These are phyloP conservation scores for Mesochorus sp. DNA, from an alignment of 2,888 invertebrate species.

Conservation along the genomic window DNA sequence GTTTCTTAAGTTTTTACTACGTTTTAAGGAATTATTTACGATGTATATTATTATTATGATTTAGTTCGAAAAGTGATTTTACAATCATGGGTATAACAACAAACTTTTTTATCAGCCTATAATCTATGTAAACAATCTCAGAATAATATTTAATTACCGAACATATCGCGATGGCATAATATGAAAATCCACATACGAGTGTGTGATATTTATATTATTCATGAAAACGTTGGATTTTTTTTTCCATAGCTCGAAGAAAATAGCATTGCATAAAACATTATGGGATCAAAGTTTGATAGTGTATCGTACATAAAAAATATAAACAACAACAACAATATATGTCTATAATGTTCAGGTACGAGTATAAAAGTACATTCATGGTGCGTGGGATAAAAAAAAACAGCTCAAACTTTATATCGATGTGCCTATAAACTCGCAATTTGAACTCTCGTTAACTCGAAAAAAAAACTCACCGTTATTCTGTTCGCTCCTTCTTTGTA, in stretches of 20 bases:
- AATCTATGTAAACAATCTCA: background rate
- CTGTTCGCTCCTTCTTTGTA: background rate
- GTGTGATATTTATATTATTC: conserved; percentile 22
- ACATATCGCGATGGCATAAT: conserved; percentile 2
- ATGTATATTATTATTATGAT: no score
- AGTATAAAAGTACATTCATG: conserved; percentile 18
- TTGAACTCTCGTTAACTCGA: conserved; percentile 53
- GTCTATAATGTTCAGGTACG: conserved; percentile 13
- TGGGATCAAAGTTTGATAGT: conserved; percentile 28
- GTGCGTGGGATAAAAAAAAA: conserved; percentile 29
- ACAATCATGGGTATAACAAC: no score
- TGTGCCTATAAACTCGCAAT: conserved; percentile 44
- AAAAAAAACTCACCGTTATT: conserved; percentile 32
- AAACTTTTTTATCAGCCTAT: no score
- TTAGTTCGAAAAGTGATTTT: no score
- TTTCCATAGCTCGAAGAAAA: conserved; percentile 23
- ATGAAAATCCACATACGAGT: conserved; percentile 10
- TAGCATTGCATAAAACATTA: conserved; percentile 47
- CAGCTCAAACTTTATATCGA: conserved; percentile 14
- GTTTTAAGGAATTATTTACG: no score
- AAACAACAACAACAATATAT: conserved; percentile 1
- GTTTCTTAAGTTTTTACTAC: no score
- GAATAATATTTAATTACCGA: conserved; percentile 11
- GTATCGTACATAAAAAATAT: conserved; percentile 1
- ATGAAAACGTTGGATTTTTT: conserved; percentile 9